Evolutionary conservation across 1,140 invertebrate genomes (phyloP).

Genomic region (Adoxophyes honmai): DNA sequence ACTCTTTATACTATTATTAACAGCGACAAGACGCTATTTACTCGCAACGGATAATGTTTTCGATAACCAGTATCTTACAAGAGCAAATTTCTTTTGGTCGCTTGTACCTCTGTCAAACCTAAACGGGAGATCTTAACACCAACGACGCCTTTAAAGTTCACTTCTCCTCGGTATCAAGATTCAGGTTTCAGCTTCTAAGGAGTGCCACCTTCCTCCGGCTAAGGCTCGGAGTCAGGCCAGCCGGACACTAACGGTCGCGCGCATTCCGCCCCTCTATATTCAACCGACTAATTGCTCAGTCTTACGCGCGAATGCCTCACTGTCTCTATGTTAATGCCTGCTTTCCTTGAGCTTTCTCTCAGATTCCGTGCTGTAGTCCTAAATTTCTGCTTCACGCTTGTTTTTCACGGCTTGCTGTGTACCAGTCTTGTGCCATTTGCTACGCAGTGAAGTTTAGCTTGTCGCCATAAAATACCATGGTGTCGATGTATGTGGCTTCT

Average conservation of each 20-base stretch:
- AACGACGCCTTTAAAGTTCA: not conserved
- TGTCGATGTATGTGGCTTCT: too few species aligned
- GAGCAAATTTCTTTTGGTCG: not conserved
- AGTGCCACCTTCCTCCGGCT: slow-evolving; percentile 41
- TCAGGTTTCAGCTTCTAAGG: slow-evolving; percentile 1
- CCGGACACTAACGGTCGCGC: slow-evolving; percentile 67
- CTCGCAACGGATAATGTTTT: not conserved
- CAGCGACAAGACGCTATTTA: not conserved
- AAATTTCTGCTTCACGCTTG: not conserved
- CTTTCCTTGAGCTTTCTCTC: slow-evolving; percentile 8
- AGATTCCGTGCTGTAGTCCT: slow-evolving; percentile 4
- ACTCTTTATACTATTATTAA: not conserved
- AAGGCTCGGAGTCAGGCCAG: slow-evolving; percentile 36
- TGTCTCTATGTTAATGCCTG: slow-evolving; percentile 21
- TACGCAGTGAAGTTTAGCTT: not conserved
- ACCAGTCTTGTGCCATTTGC: not conserved
- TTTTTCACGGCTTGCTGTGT: too few species aligned
- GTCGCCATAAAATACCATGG: not conserved
- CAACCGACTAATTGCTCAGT: slow-evolving; percentile 57
- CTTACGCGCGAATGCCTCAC: slow-evolving; percentile 41
- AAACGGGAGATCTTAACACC: not conserved
- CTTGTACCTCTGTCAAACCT: not conserved
- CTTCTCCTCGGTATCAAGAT: too few species aligned
- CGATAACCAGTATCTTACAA: slow-evolving; percentile 13
- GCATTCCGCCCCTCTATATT: slow-evolving; percentile 49